A percentile compares a stretch with the other conserved stretches of the same genome.
Conservation (phyloP, 2,797 vertebrate species). For the Xiphophorus birchmanni region DNA sequence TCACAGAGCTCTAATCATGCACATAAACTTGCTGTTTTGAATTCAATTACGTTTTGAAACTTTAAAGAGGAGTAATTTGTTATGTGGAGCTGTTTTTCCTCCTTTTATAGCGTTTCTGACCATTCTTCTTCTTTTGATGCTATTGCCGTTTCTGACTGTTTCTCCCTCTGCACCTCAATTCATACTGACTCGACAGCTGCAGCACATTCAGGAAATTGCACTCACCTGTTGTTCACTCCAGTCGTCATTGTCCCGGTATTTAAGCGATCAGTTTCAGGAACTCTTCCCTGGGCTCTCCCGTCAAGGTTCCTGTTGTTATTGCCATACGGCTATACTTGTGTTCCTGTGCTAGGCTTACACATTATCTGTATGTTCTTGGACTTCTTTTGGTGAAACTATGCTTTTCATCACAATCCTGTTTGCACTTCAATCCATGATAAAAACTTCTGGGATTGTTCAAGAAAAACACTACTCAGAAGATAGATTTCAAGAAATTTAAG, state of each 20-base stretch:
- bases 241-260: neutral
- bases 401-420: too few relatives aligned
- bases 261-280: neutral
- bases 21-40: neutral
- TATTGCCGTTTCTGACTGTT: too few relatives aligned
- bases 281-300: neutral
- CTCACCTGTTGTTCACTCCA: neutral
- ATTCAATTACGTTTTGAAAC: neutral
- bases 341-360: neutral
- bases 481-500: too few relatives aligned
- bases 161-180: too few relatives aligned
- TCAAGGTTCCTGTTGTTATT: neutral
- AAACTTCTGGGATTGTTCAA: too few relatives aligned
- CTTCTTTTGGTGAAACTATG: too few relatives aligned
- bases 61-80: neutral
- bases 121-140: too few relatives aligned
- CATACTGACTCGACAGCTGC: too few relatives aligned
- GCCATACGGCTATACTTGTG: neutral
- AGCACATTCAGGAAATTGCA: neutral
- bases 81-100: neutral
- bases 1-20: neutral
- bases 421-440: too few relatives aligned
- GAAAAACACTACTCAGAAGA: too few relatives aligned
- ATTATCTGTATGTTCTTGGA: neutral
- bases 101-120: too few relatives aligned